phyloP scores from a whole-genome alignment of 2,113 vertebrate species.

The Grantiella picta region DNA sequence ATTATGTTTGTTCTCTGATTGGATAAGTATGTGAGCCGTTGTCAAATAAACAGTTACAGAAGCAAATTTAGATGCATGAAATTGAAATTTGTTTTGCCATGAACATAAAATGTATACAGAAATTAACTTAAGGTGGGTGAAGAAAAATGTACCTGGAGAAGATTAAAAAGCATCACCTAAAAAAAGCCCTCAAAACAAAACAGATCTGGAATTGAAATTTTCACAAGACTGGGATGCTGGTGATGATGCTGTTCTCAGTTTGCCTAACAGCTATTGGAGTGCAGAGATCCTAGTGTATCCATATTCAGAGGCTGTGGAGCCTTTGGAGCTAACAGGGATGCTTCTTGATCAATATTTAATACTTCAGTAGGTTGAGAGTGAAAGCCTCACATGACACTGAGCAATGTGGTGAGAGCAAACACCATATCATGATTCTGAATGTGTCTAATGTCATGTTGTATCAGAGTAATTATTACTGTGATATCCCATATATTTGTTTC shows the following conservation, averaged over 20 bases:
- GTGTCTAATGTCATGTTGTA: neutral
- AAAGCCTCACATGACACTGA: neutral
- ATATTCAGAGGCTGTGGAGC: neutral
- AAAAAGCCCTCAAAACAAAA: neutral
- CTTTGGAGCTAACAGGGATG: neutral
- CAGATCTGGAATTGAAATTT: neutral
- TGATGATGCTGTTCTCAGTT: neutral
- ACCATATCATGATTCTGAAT: neutral
- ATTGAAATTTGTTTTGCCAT: slow-evolving; percentile 24
- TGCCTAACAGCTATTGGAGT: neutral
- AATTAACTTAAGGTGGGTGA: neutral
- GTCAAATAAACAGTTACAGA: neutral
- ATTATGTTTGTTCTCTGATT: neutral
- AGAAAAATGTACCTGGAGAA: neutral
- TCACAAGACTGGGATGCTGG: neutral
- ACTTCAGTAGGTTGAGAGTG: neutral
- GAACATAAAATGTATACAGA: neutral
- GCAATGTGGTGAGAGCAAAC: neutral
- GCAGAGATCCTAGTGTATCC: neutral
- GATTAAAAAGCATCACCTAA: neutral
- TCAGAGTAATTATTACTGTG: neutral
- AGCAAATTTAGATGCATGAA: slow-evolving; percentile 2
- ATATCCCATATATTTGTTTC: neutral
- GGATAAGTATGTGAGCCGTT: neutral
- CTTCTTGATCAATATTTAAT: neutral